phyloP scores from a whole-genome alignment of 2,113 vertebrate species.

The Trichechus manatus region DNA sequence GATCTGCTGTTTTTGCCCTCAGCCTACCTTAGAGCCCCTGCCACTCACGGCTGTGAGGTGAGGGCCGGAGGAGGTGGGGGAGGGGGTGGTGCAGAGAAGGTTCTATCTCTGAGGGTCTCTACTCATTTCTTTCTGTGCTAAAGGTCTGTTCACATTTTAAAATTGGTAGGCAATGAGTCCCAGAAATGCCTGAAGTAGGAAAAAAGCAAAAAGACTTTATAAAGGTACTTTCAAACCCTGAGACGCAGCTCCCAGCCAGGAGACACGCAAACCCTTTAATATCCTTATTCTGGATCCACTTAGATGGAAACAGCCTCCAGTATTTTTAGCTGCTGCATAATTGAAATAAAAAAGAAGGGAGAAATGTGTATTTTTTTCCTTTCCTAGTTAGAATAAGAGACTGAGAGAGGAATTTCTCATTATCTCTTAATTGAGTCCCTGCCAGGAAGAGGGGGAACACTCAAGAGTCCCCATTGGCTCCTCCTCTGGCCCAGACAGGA shows the following conservation, averaged over 20 bases:
- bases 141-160: slow-evolving; percentile 11
- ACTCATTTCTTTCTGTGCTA: not conserved
- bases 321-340: slow-evolving; percentile 79
- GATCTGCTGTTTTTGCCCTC: not conserved
- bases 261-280: slow-evolving; percentile 65
- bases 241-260: slow-evolving; percentile 58
- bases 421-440: slow-evolving; percentile 48
- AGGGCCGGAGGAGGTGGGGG: no score
- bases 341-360: slow-evolving; percentile 44
- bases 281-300: slow-evolving; percentile 57
- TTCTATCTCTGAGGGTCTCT: not conserved
- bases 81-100: not conserved
- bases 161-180: not conserved
- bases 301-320: slow-evolving; percentile 79
- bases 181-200: not conserved
- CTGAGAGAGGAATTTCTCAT: slow-evolving; percentile 41
- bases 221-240: not conserved
- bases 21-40: not conserved
- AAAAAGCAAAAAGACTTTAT: slow-evolving; percentile 51
- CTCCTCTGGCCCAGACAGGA: slow-evolving; percentile 60
- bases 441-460: slow-evolving; percentile 38
- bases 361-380: slow-evolving; percentile 53
- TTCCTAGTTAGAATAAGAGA: slow-evolving; percentile 57
- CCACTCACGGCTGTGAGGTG: not conserved
- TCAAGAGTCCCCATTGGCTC: slow-evolving; percentile 52